Base-by-base conservation (phyloP, 2,113 vertebrate species). In the Eptesicus fuscus region DNA sequence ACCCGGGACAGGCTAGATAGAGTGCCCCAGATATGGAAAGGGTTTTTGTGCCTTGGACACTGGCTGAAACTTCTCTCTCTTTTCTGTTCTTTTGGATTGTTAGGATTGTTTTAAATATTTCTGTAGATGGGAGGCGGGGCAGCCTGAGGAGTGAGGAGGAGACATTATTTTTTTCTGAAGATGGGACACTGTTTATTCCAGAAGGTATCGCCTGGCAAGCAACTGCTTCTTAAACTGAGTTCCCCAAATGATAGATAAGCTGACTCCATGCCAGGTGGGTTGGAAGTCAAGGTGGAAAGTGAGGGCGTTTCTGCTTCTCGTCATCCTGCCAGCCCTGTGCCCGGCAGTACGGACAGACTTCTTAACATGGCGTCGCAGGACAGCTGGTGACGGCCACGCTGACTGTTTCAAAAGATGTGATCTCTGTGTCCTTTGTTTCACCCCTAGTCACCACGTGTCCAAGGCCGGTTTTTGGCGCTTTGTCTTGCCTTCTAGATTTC, bases 191-290 rank as follows among this genome's bases (percentile, higher is more conserved):
- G 37, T 44, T 63, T 42, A 80, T 73, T 80, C 49, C 83, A 56
- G 71, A 84, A 80, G n/a, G 18, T 23, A 70, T 3, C 13, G 74
- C 65, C 37, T 25, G 5, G 42, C 14, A 93, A 80, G 91, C 78
- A 91, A 53, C 53, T 53, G n/a, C 53, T 83, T 61, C 40, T 83
- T 44, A 91, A 83, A n/a, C 28, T 32, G 49, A 92, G 12, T 73
- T 51, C 47, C 32, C 76, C 69, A 71, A 28, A n/a, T 6, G 32
- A 17, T 51, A 56, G 61, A 13, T 37, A 76, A 79, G n/a, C 78
- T 56, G 83, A 23, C 1, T 12, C 69, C 0, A 0, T n/a, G 49
- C 13, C 67, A 79, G 3, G 17, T 35, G 37, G 47, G 42, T 79
- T 9, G 22, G 32, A n/a, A 85, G 23, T 42, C 59, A 32, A 37